Conservation (phyloP, 2,888 invertebrate species). For the Lasioglossum calceatum region DNA sequence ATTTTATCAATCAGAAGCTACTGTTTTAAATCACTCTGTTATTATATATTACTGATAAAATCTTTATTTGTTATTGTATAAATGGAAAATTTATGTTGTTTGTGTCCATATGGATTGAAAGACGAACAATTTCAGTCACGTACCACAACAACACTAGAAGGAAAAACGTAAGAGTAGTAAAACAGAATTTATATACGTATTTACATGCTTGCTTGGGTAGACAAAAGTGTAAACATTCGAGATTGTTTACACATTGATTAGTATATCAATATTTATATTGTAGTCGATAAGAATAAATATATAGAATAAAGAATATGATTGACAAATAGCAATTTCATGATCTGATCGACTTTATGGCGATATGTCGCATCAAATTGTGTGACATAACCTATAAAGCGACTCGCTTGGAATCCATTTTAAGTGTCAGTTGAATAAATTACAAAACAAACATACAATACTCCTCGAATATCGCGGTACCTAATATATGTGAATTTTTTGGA, state of each 20-base stretch:
- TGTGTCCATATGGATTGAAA: conserved; percentile 11
- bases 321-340: not conserved
- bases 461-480: not conserved
- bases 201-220: conserved; percentile 1
- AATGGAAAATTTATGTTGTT: not conserved
- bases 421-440: conserved; percentile 13
- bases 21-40: not conserved
- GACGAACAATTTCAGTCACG: not conserved
- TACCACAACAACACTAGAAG: not conserved
- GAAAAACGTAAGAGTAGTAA: not conserved
- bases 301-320: not conserved
- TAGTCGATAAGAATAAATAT: not conserved
- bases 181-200: not conserved
- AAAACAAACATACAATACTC: not conserved
- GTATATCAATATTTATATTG: not conserved
- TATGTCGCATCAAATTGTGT: conserved; percentile 2
- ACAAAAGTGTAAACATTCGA: conserved; percentile 11
- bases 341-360: not conserved
- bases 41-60: not conserved
- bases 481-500: not conserved
- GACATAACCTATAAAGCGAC: conserved; percentile 13
- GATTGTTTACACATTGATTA: not conserved
- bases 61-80: not conserved
- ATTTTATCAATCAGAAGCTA: not conserved
- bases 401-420: conserved; percentile 15